Base-by-base conservation (phyloP, 1,140 invertebrate genomes). In the Atopsyche davidsoni region DNA sequence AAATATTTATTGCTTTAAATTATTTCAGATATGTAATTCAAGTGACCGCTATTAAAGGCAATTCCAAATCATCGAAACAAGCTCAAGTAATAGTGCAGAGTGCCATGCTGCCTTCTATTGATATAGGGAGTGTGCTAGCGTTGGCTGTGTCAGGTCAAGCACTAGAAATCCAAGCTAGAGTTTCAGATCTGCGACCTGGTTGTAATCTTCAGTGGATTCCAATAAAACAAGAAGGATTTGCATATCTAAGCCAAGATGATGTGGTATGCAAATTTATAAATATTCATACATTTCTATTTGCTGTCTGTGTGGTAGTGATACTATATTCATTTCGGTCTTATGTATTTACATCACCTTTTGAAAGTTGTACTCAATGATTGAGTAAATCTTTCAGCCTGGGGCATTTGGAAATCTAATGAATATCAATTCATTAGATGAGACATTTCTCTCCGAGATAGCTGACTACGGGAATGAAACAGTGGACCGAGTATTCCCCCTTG, bases 361-460 rank as follows among this genome's bases (percentile, higher is more conserved):
- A n/a, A n/a, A n/a, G n/a, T n/a, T n/a, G n/a, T n/a, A n/a, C n/a
- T n/a, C n/a, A n/a, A n/a, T n/a, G n/a, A n/a, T n/a, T n/a, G n/a
- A n/a, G n/a, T n/a, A n/a, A n/a, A n/a, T 3, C 23, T 56, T 45
- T 40, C 24, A 56, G 54, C 54, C 54, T 16, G 40, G 49, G 39
- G 43, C 21, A 28, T 43, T 56, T 22, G 45, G 45, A 22, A 46
- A 40, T 36, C 13, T 21, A 3, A 14, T 52, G 13, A n/a, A 31
- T n/a, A 51, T 51, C n/a, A 53, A 57, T 42, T 57, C 55, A 3
- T 19, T 18, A 10, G 55, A 57, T 23, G 55, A 57, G 36, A 57
- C 55, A 4, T 57, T 57, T 42, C 22, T 57, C 23, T 57, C 55
- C 2, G 55, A 57, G 31, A 45, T 57, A 23, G 55, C 50, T n/a